Base-by-base conservation (phyloP, 2,113 vertebrate genomes). In the Siphamia tubifer region DNA sequence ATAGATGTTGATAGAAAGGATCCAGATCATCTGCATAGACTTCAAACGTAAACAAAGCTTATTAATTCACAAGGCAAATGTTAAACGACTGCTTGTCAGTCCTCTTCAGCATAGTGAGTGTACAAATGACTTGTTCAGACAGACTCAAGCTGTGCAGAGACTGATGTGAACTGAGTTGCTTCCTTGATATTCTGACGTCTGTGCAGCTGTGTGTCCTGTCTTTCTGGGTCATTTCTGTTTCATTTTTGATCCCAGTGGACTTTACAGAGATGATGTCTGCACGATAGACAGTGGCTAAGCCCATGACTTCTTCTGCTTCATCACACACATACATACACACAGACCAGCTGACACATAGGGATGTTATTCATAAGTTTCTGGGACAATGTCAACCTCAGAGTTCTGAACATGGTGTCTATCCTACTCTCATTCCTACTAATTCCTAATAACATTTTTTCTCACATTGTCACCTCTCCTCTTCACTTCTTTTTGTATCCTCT, bases 181-280 rank as follows among this genome's bases (percentile, higher is more conserved):
- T 69, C 54, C 44, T 74, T 77, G 73, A 79, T 81, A 74, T 79
- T 74, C 79, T 83, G 77, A 89, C 45, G 45, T 83, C 64, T 57
- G 62, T 65, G 56, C 83, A 86, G 81, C 64, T 84, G 84, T 62
- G 77, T 47, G 84, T 83, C 83, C 83, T 74, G 73, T 62, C 84
- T 88, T 87, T 90, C 83, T 90, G 85, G 86, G 85, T 89, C 85
- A 86, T 85, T 88, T 86, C 73, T 74, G 72, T 74, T 83, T 82
- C 45, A 2, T 68, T 79, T 20, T 3, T 44, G 39, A 54, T 84
- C 88, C 83, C 83, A 21, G 72, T 32, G 75, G 88, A 89, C 81
- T 56, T 54, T 11, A 40, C 49, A 58, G 47, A 71, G 79, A 70
- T 47, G 24, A 72, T 48, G 71, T 56, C 62, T 24, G 74, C 68